Conservation (phyloP, 2,113 vertebrate genomes). For the Limanda limanda region DNA sequence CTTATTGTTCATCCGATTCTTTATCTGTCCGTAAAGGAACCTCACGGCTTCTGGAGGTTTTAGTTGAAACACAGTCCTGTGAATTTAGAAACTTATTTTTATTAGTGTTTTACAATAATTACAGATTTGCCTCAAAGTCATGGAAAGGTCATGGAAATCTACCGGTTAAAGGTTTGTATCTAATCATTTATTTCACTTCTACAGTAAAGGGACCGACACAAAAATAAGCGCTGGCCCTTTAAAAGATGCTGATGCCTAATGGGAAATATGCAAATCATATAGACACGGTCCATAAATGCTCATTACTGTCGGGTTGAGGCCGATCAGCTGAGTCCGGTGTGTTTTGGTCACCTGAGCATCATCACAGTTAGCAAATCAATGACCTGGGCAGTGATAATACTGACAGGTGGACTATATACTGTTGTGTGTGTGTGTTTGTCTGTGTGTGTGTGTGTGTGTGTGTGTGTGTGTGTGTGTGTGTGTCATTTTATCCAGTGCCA, state of each 20-base stretch:
- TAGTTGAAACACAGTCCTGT: no score
- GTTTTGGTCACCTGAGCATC: constrained; percentile 46
- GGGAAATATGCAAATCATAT: constrained; percentile 13
- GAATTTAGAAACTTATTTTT: no score
- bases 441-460: background rate
- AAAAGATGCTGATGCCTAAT: background rate
- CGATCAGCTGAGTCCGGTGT: constrained; percentile 4
- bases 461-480: background rate
- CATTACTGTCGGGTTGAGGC: constrained; percentile 17
- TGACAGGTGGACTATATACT: constrained; percentile 30
- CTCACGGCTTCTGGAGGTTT: no score
- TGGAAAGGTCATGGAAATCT: no score
- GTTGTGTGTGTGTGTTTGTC: background rate
- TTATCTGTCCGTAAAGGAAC: no score
- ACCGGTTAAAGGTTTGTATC: no score
- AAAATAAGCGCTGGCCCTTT: background rate
- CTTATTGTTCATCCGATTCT: background rate
- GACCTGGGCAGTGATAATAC: constrained; percentile 42
- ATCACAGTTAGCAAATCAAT: constrained; percentile 35
- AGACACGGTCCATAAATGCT: constrained; percentile 16
- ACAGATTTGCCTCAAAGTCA: no score
- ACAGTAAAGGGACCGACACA: background rate
- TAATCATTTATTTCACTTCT: background rate
- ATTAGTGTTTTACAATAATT: no score
- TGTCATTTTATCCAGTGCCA: constrained; percentile 33